Evolutionary conservation across 1,140 invertebrate species (phyloP).

Genomic region (Ceratosolen fusciceps): DNA sequence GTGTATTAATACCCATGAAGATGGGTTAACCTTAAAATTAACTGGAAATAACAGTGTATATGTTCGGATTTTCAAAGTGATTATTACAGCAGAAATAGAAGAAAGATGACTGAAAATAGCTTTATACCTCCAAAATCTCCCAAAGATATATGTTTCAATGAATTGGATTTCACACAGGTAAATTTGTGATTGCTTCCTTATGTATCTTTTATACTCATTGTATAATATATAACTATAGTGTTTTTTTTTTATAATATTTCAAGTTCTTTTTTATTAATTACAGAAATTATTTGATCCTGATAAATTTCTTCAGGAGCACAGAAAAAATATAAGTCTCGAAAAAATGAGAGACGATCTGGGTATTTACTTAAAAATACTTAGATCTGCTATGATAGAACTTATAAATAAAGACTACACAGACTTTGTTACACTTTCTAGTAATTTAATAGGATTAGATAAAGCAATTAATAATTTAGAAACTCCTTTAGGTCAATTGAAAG

Average conservation of each 20-base stretch:
- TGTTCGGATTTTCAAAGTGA: not conserved
- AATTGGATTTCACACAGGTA: conserved; percentile 67
- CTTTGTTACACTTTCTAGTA: conserved; percentile 96
- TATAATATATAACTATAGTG: not conserved
- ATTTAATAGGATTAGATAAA: conserved; percentile 92
- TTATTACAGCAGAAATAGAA: too few relatives aligned
- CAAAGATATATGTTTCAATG: conserved; percentile 67
- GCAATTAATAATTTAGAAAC: conserved; percentile 84
- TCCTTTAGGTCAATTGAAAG: conserved; percentile 83
- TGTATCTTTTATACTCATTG: conserved; percentile 1
- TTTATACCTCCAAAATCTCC: conserved; percentile 66
- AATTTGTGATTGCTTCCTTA: not conserved
- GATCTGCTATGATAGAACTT: conserved; percentile 94
- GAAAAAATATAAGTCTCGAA: conserved; percentile 85
- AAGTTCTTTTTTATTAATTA: conserved; percentile 17
- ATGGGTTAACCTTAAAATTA: not conserved
- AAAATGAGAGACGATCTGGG: conserved; percentile 91
- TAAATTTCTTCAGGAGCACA: conserved; percentile 88
- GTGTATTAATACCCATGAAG: not conserved
- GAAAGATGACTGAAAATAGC: conserved; percentile 60
- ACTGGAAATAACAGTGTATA: not conserved
- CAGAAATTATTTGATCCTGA: conserved; percentile 85
- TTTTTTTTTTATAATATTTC: conserved; percentile 10
- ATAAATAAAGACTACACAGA: conserved; percentile 98
- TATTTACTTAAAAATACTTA: conserved; percentile 89